phyloP scores from a whole-genome alignment of 2,797 vertebrate species.

The Enteromius thamalakanensis region DNA sequence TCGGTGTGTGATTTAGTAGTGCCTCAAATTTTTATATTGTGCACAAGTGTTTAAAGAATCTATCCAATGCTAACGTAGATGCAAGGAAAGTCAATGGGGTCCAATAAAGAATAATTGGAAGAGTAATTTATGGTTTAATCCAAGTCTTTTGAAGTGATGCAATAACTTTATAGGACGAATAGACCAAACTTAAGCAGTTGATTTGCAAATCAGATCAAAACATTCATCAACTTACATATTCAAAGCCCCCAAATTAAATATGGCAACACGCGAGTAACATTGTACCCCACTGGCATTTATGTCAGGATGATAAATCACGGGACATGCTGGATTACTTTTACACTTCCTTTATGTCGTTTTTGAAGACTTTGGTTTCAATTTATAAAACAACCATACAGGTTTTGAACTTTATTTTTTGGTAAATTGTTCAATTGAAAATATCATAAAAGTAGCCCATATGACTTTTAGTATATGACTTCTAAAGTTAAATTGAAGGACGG shows the following conservation, averaged over 20 bases:
- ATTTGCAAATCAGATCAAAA: not conserved
- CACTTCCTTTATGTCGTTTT: not conserved
- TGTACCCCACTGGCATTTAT: not conserved
- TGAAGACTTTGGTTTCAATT: not conserved
- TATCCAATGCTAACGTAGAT: not conserved
- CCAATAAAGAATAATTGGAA: not conserved
- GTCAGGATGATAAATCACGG: not conserved
- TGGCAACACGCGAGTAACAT: not conserved
- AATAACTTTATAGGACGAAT: not conserved
- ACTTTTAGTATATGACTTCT: too few species aligned
- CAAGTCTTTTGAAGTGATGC: not conserved
- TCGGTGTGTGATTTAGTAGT: conserved; percentile 6
- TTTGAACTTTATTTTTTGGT: not conserved
- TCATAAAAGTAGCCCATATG: not conserved
- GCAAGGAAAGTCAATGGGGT: not conserved
- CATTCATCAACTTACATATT: not conserved
- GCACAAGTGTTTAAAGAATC: not conserved
- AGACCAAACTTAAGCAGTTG: not conserved
- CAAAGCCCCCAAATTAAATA: not conserved
- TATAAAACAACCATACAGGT: not conserved
- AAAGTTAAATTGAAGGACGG: not conserved
- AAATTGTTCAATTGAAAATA: not conserved
- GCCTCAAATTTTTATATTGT: not conserved
- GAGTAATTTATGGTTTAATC: not conserved
- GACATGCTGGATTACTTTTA: not conserved